A percentile compares a stretch with the other conserved stretches of the same genome.
These are phyloP conservation scores for Apogon talboti DNA, from an alignment of 2,797 vertebrate genomes.

Conservation along the genomic window DNA sequence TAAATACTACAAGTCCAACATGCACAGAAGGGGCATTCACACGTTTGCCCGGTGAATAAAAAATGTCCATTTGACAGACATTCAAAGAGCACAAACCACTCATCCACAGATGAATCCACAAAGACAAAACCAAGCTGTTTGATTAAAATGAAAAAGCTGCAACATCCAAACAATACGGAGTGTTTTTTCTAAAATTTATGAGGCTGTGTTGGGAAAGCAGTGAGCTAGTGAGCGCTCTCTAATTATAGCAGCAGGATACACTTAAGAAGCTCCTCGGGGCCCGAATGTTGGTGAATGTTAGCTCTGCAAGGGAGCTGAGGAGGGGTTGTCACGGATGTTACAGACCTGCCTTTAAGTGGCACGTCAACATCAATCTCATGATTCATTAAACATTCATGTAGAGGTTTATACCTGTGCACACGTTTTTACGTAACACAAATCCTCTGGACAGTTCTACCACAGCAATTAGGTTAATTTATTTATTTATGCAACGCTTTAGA, in stretches of 20 bases:
- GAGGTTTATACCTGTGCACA: background rate
- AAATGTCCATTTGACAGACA: background rate
- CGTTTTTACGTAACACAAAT: constrained; percentile 2
- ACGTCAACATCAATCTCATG: constrained; percentile 14
- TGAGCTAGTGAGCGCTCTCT: constrained; percentile 28
- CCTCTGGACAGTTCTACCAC: background rate
- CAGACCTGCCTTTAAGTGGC: constrained; percentile 6
- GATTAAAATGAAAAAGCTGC: constrained; percentile 10
- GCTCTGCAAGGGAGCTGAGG: constrained; percentile 16
- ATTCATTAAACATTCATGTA: background rate
- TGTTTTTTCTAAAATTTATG: constrained; percentile 26
- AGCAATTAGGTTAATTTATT: background rate
- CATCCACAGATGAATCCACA: background rate
- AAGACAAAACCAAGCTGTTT: constrained; percentile 3
- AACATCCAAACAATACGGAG: constrained; percentile 25
- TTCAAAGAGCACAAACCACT: constrained; percentile 8
- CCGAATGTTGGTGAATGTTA: constrained; percentile 44
- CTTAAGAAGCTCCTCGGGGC: constrained; percentile 47
- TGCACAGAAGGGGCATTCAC: background rate
- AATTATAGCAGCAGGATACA: constrained; percentile 57
- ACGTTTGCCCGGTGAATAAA: background rate
- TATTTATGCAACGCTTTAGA: background rate
- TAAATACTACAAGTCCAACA: constrained; percentile 4
- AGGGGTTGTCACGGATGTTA: constrained; percentile 24
- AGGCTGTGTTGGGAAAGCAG: constrained; percentile 10